Evolutionary conservation across 2,888 invertebrate genomes (phyloP).

Genomic region (Gerris lacustris): DNA sequence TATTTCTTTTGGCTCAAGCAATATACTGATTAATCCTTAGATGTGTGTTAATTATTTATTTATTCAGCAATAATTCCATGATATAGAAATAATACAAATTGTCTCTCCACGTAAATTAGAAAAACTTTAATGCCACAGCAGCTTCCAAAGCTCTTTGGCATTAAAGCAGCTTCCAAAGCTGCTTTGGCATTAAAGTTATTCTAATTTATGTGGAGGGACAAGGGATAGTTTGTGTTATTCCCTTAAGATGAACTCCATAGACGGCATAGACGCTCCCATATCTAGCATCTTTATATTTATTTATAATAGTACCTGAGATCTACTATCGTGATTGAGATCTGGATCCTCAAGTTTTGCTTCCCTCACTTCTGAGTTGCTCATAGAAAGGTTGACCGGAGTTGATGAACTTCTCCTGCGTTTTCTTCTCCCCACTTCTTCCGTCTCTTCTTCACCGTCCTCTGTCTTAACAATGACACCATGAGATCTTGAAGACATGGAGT

Average conservation of each 20-base stretch:
- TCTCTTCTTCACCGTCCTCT: constrained; percentile 20
- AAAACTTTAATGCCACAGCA: neutral
- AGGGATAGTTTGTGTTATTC: too few species aligned
- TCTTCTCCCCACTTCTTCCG: constrained; percentile 15
- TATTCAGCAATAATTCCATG: too few species aligned
- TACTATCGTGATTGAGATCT: constrained; percentile 6
- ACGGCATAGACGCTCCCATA: too few species aligned
- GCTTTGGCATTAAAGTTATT: neutral
- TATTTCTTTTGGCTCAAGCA: too few species aligned
- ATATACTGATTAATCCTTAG: too few species aligned
- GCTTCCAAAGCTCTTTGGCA: neutral
- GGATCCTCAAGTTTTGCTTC: neutral
- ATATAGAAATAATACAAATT: too few species aligned
- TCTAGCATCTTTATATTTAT: too few species aligned
- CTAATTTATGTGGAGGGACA: too few species aligned
- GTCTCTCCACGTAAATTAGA: too few species aligned
- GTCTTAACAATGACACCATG: constrained; percentile 14
- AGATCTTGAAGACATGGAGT: neutral
- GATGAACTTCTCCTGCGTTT: constrained; percentile 56
- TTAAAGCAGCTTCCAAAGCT: neutral
- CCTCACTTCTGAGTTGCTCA: constrained; percentile 33
- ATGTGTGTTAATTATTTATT: too few species aligned
- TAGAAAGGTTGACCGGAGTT: constrained; percentile 67
- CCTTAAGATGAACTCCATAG: too few species aligned
- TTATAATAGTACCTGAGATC: neutral